These are phyloP conservation scores for Heterodera schachtii DNA, from an alignment of 1,140 invertebrate species.

Conservation along the genomic window DNA sequence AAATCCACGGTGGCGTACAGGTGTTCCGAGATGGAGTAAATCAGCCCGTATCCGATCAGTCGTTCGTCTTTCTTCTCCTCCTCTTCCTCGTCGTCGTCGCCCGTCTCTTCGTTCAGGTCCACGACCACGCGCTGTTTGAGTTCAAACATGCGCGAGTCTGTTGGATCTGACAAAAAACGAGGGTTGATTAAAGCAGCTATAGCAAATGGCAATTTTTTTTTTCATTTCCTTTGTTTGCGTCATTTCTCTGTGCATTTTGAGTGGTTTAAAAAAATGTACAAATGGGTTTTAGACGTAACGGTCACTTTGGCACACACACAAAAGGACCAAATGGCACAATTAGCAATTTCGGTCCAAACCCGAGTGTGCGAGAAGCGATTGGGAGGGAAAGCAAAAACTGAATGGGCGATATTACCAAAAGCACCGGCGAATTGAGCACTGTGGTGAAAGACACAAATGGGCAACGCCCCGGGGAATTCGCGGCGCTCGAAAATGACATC, in stretches of 20 bases:
- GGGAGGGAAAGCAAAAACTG: too few species aligned
- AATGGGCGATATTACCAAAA: not conserved
- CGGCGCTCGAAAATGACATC: slow-evolving; percentile 40
- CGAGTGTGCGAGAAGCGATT: not conserved
- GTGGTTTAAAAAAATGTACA: not conserved
- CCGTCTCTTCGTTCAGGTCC: slow-evolving; percentile 20
- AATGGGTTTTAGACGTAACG: not conserved
- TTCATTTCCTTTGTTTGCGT: not conserved
- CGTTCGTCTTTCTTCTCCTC: not conserved
- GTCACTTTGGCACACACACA: not conserved
- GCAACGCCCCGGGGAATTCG: slow-evolving; percentile 23
- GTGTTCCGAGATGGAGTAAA: slow-evolving; percentile 29
- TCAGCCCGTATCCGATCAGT: slow-evolving; percentile 27
- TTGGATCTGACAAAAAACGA: not conserved
- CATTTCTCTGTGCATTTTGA: not conserved
- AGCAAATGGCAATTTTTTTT: slow-evolving; percentile 12
- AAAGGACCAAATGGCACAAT: not conserved
- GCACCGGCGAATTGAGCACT: slow-evolving; percentile 11
- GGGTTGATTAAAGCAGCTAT: not conserved
- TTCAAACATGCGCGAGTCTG: slow-evolving; percentile 17
- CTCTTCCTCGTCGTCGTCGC: not conserved
- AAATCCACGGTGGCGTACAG: slow-evolving; percentile 38
- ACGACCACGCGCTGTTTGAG: slow-evolving; percentile 32
- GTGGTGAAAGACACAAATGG: slow-evolving; percentile 38
- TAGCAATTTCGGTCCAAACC: not conserved